Evolutionary conservation across 2,888 invertebrate species (phyloP).

Genomic region (Caprella mutica): DNA sequence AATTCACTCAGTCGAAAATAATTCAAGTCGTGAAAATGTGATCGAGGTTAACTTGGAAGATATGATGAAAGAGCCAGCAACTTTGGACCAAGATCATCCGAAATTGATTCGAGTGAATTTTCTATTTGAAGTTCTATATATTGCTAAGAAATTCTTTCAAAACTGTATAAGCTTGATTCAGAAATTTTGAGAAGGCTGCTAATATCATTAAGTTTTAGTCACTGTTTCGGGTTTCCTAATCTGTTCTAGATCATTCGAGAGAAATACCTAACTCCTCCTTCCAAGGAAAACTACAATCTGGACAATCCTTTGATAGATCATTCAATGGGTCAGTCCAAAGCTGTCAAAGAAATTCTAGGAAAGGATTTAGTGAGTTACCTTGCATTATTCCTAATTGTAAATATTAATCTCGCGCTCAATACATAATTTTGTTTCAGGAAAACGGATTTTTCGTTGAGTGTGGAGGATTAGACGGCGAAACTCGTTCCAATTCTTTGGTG

Average conservation of each 20-base stretch:
- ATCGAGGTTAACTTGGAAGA: no score
- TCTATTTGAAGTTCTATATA: no score
- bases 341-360: conserved; percentile 13
- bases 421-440: conserved; percentile 39
- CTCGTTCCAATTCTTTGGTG: conserved; percentile 47
- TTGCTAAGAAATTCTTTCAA: no score
- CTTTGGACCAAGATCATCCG: conserved; percentile 19
- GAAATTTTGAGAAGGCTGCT: no score
- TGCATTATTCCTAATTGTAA: not conserved
- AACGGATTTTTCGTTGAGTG: conserved; percentile 48
- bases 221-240: no score
- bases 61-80: conserved; percentile 18
- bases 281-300: conserved; percentile 7
- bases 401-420: no score
- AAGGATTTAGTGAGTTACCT: conserved; percentile 11
- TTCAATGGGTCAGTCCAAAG: conserved; percentile 22
- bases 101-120: conserved; percentile 18
- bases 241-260: conserved; percentile 9
- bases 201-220: no score
- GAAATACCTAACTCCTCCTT: conserved; percentile 13
- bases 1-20: no score
- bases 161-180: no score
- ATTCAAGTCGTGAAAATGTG: no score
- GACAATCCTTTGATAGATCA: conserved; percentile 6
- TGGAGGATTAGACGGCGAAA: conserved; percentile 48